Base-by-base conservation (phyloP, 1,140 invertebrate species). In the Ostrea edulis region DNA sequence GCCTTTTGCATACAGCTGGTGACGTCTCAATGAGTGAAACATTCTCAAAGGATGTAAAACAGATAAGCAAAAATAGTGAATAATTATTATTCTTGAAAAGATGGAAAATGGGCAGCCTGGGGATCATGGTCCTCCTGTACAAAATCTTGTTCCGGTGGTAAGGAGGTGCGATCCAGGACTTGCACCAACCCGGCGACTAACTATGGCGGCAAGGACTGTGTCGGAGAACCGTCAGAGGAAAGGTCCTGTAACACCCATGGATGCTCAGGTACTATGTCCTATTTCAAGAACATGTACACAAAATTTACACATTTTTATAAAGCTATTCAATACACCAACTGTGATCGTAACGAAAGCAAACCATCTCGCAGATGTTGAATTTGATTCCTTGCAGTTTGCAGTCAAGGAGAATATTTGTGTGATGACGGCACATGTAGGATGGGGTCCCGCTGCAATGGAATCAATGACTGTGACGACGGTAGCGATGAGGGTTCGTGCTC, bases 181-280 rank as follows among this genome's bases (percentile, higher is more conserved):
- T 87, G 86, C 51, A 82, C 55, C 11, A 58, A 87, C 62, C 86
- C 86, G 44, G 62, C 62, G 52, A 58, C 86, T 14, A 68, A 58
- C 17, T 82, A 87, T 35, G 86, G 86, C 35, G 86, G 86, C 52
- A 54, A 82, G 8, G 52, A 77, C 4, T 87, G 86, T 52, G n/a
- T 12, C 0, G 86, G 86, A 44, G 86, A 87, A 9, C 44, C 86
- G n/a, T 62, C 77, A 14, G 25, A 82, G 22, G 35, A 58, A 20
- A 58, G 54, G 7, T 25, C 81, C 54, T 87, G 86, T 83, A 87
- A 87, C 44, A 81, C 85, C n/a, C 85, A 86, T n/a, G 22, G 20
- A 3, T 86, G 85, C 51, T 29, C 71, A 52, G 71, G 85, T 86
- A 54, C 22, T 29, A 22, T 9, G 14, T 81, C 8, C 8, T 29